Conservation (phyloP, 2,888 invertebrate species). For the Acronicta alni region DNA sequence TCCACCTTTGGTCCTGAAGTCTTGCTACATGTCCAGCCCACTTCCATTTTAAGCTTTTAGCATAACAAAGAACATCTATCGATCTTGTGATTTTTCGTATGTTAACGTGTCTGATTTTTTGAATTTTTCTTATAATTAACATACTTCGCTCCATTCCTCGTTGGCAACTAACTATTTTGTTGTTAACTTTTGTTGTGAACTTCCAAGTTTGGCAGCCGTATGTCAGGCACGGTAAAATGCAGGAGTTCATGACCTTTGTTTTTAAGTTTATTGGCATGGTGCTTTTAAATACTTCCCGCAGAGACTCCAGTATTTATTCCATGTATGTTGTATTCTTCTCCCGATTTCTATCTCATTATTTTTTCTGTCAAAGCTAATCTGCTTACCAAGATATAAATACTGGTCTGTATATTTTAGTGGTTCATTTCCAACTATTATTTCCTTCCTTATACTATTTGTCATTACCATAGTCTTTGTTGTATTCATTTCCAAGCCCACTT, state of each 20-base stretch:
- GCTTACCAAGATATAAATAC: too few relatives aligned
- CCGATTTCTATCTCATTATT: too few relatives aligned
- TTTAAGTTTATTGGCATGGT: not conserved
- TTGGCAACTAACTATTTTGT: not conserved
- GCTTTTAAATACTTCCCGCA: not conserved
- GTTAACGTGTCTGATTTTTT: not conserved
- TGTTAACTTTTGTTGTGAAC: not conserved
- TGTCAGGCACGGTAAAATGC: constrained; percentile 5
- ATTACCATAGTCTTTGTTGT: too few relatives aligned
- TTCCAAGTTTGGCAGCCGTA: constrained; percentile 5
- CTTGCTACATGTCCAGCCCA: too few relatives aligned
- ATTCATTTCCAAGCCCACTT: too few relatives aligned
- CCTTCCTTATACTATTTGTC: constrained; percentile 26
- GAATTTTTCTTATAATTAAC: not conserved
- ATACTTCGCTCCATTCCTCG: constrained; percentile 2
- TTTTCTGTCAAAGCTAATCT: too few relatives aligned
- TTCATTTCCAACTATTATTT: not conserved
- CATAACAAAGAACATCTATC: not conserved
- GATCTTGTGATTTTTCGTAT: not conserved
- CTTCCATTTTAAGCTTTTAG: too few relatives aligned
- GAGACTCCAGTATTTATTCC: not conserved
- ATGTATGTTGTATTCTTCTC: not conserved
- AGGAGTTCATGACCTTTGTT: not conserved
- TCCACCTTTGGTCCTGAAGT: too few relatives aligned
- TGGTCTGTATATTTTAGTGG: too few relatives aligned